A percentile compares a stretch with the other conserved stretches of the same genome.
Evolutionary conservation across 2,113 vertebrate genomes (phyloP).

Genomic region (Macroglossus sobrinus): DNA sequence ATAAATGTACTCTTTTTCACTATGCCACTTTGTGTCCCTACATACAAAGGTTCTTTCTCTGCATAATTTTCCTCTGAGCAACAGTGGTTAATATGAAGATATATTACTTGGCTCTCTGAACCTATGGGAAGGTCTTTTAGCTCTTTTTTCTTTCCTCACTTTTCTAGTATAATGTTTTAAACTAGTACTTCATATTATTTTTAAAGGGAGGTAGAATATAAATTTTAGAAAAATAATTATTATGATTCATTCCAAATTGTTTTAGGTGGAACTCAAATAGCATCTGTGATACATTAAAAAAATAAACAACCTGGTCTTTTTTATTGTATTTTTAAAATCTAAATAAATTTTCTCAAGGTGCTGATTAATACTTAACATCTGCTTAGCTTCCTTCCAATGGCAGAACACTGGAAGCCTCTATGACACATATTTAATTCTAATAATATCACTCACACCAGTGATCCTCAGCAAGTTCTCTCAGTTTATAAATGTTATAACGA

Average conservation of each 20-base stretch:
- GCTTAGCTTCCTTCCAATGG: conserved; percentile 46
- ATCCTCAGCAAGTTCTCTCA: conserved; percentile 1
- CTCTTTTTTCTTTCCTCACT: neutral
- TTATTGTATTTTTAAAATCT: conserved; percentile 62
- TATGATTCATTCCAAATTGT: neutral
- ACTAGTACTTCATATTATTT: neutral
- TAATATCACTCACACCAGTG: conserved; percentile 3
- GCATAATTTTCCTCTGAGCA: neutral
- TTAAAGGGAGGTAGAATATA: conserved; percentile 4
- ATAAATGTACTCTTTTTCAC: neutral
- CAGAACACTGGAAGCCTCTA: conserved; percentile 31
- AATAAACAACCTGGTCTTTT: conserved; percentile 34
- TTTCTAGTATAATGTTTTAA: conserved; percentile 5
- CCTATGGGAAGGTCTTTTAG: neutral
- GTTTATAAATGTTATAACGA: neutral
- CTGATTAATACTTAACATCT: conserved; percentile 70
- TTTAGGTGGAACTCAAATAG: neutral
- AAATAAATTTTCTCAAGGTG: conserved; percentile 73
- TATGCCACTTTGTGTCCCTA: neutral
- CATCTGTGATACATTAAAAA: conserved; percentile 35
- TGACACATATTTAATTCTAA: conserved; percentile 21
- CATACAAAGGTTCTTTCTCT: neutral
- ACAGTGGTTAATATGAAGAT: neutral
- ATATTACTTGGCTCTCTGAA: neutral
- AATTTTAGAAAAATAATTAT: neutral